Conservation (phyloP, 2,113 vertebrate species). For the Cephalopholis sonnerati region DNA sequence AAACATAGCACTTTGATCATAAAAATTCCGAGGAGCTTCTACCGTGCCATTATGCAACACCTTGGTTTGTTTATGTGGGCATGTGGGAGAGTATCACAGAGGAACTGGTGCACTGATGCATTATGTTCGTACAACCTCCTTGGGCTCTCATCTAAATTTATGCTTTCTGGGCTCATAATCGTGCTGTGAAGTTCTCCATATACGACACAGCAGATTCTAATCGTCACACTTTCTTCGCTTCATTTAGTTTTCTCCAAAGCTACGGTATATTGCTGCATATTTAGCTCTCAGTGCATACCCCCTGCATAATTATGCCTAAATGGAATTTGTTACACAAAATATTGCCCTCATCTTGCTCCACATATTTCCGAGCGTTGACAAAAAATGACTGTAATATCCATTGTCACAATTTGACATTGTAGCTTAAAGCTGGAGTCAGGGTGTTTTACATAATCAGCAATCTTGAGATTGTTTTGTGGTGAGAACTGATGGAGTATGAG, state of each 20-base stretch:
- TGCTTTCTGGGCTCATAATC: conserved; percentile 46
- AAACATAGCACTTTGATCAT: conserved; percentile 48
- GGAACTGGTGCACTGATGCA: conserved; percentile 33
- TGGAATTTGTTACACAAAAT: conserved; percentile 7
- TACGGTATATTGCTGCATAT: neutral
- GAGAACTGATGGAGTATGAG: conserved; percentile 44
- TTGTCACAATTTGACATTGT: conserved; percentile 42
- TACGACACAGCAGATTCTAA: conserved; percentile 30
- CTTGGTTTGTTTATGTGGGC: conserved; percentile 35
- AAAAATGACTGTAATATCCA: conserved; percentile 6
- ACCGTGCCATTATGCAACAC: neutral
- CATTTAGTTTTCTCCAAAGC: conserved; percentile 27
- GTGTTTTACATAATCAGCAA: conserved; percentile 61
- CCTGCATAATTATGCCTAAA: conserved; percentile 12
- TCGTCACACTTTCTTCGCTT: neutral
- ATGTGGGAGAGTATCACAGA: neutral
- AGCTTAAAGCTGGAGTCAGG: conserved; percentile 28
- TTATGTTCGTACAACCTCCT: conserved; percentile 28
- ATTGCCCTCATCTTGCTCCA: conserved; percentile 13
- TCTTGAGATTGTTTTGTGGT: conserved; percentile 58
- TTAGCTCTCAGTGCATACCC: conserved; percentile 17
- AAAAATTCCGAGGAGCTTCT: conserved; percentile 20
- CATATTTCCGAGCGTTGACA: conserved; percentile 2
- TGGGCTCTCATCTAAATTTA: conserved; percentile 41
- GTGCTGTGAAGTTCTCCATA: conserved; percentile 25